Evolutionary conservation across 2,888 invertebrate genomes (phyloP), one percentile per base, ranked within the genome.

Genomic region (Bhutanitis thaidina): DNA sequence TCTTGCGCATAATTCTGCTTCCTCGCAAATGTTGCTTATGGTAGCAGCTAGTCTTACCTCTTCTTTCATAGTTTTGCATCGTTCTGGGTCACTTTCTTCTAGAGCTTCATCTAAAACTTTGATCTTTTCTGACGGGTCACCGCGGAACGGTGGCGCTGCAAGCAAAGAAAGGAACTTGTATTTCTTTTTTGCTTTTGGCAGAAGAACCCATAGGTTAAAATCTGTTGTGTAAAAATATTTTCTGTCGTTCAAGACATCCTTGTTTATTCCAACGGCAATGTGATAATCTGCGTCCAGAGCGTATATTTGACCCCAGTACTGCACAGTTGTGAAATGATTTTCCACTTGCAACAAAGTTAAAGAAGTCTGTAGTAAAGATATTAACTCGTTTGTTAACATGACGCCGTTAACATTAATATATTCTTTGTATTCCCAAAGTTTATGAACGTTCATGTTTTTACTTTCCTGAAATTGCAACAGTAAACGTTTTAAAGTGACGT

Each of bases 221-320:
- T 96, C 93, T 1, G 82, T 83, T 55, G 94, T 94, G 81, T 97
- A 97, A 73, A 94, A 96, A 74, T 93, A 96, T 58, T 92, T 93
- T 66, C 93, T 92, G 50, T 94, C 93, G 14, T 83, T 75, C 36
- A 97, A 74, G 45, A 93, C 94, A 74, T 97, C 96, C 55, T 91
- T 92, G 57, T 92, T 93, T 58, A 94, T 93, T 10, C 97, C 97
- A 66, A 93, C 95, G 1, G 95, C 95, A 54, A 97, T 92, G 69
- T 94, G 95, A 74, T 97, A 97, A 77, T 97, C 96, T 13, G 90
- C 90, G 58, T 93, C 92, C 0, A 92, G 83, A 1, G 95, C 97
- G 58, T 93, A 91, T 45, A 97, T 93, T 70, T 94, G 93, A 0
- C 97, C 97, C 96, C 97, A 97, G 69, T 97, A 96, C 69, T 93